A percentile compares a stretch with the other conserved stretches of the same genome.
phyloP scores from a whole-genome alignment of 1,140 invertebrate species.

The Cherax quadricarinatus region DNA sequence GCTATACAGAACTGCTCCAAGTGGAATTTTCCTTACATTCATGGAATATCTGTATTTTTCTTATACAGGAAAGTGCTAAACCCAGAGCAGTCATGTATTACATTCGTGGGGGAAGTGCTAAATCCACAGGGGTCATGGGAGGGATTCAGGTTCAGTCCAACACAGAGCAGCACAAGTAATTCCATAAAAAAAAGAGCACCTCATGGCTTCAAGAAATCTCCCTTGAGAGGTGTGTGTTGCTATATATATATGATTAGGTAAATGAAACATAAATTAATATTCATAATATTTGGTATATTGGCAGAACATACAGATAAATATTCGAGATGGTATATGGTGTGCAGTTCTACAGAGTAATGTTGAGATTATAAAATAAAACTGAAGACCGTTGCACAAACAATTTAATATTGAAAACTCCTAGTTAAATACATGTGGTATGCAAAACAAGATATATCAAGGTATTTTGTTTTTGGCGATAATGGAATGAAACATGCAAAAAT shows the following conservation, averaged over 20 bases:
- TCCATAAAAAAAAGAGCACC: no score
- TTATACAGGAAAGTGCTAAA: no score
- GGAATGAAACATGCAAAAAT: slow-evolving; percentile 13
- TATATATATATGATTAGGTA: background rate
- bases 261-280: background rate
- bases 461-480: background rate
- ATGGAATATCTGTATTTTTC: no score
- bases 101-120: no score
- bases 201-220: no score
- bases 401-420: background rate
- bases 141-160: no score
- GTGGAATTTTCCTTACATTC: no score
- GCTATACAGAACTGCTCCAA: no score
- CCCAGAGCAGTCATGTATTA: no score
- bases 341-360: slow-evolving; percentile 11
- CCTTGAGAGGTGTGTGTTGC: no score
- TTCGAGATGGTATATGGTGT: slow-evolving; percentile 2
- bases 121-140: no score
- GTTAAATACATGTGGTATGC: slow-evolving; percentile 3
- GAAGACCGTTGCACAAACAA: background rate
- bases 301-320: slow-evolving; percentile 8
- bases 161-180: no score
- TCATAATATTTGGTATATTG: slow-evolving; percentile 19
- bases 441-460: slow-evolving; percentile 8
- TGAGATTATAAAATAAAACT: slow-evolving; percentile 8